phyloP scores from a whole-genome alignment of 2,113 vertebrate species.

The Atrichornis clamosus region DNA sequence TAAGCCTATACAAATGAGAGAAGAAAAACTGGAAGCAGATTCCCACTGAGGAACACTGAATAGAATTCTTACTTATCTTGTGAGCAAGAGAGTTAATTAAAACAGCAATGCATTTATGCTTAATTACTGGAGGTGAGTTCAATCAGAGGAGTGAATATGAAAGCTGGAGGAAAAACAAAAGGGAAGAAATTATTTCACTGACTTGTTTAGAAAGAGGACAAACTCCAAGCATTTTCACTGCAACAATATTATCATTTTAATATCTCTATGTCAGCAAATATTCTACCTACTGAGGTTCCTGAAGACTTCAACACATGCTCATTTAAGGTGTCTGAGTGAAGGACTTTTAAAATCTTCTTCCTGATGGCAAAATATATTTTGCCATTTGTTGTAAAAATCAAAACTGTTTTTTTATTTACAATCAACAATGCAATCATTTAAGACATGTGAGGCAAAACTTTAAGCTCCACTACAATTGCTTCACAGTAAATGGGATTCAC shows the following conservation, averaged over 20 bases:
- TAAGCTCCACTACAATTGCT: neutral
- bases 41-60: neutral
- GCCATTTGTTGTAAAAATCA: neutral
- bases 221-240: neutral
- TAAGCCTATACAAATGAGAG: neutral
- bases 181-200: neutral
- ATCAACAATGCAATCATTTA: neutral
- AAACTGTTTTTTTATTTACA: neutral
- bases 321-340: neutral
- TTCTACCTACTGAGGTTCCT: neutral
- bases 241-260: neutral
- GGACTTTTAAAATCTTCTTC: neutral
- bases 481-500: neutral
- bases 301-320: neutral
- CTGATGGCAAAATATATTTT: neutral
- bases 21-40: neutral
- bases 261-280: neutral
- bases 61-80: conserved; percentile 3
- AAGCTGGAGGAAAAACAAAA: neutral
- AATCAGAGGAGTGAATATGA: neutral
- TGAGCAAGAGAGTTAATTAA: conserved; percentile 31
- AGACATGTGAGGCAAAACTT: neutral
- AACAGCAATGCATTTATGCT: conserved; percentile 3
- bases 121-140: conserved; percentile 19
- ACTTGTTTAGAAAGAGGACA: neutral